Base-by-base conservation (phyloP, 2,797 vertebrate species). In the Naso thynnoides region DNA sequence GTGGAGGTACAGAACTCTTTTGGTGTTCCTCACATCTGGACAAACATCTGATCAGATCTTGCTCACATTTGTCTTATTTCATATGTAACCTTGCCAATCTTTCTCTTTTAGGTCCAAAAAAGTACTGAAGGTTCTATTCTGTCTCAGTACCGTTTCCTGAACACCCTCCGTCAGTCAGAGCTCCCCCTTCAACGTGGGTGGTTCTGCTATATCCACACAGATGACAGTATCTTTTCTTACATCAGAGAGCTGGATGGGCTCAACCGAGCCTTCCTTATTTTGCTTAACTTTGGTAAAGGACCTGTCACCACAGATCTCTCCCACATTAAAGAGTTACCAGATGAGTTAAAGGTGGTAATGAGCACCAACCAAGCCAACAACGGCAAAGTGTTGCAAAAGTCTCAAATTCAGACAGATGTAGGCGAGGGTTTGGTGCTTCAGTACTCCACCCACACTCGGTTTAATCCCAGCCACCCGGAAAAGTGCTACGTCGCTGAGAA, bases 161-260 rank as follows among this genome's bases (percentile, higher is more conserved):
- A 83, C 65, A 31, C 0, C 0, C 93, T 99, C 59, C 96, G 94
- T 1, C 84, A 83, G 77, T 55, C 71, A 0, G 96, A 97, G 77
- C 84, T 97, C 10, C 84, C 95, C 0, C 78, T 99, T 36, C 92
- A 88, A 2, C 94, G 97, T 0, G 98, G 98, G 0, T 99, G 98
- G 98, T 94, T 98, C 91, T 99, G 98, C 91, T 93, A 93, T 23
- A 0, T 97, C 81, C 93, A 92, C 70, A 92, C 88, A 0, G 95
- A 97, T 44, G 73, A 81, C 2, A 50, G 88, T 0, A 65, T 95
- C 18, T 95, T 99, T 18, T 92, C 92, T 8, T 99, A 95, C 8
- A 86, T 96, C 19, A 93, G 98, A 64, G 97, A 99, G 86, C 33
- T 98, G 53, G 96, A 99, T 4, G 98, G 98, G 18, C 79, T 96